These are phyloP conservation scores for Syndactyla subalaris DNA, from an alignment of 2,797 vertebrate genomes.

Conservation along the genomic window DNA sequence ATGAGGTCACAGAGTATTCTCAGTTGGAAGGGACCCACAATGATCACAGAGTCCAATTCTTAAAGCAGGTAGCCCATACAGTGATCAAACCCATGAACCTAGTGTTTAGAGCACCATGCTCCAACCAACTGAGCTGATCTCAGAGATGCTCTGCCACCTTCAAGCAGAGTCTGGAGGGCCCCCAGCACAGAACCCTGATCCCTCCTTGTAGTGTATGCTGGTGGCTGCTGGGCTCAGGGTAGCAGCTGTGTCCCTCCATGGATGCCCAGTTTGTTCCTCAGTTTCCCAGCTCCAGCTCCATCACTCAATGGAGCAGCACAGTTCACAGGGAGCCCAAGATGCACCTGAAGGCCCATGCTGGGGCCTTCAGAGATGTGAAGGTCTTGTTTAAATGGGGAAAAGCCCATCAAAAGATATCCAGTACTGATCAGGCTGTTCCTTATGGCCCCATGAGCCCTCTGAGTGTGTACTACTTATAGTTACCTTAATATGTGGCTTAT, in stretches of 20 bases:
- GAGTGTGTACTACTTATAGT: neutral
- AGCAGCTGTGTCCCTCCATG: rapidly evolving
- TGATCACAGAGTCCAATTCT: neutral
- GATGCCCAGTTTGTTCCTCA: rapidly evolving
- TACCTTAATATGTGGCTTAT: neutral
- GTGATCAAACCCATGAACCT: neutral
- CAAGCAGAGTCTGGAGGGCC: neutral
- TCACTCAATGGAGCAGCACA: rapidly evolving
- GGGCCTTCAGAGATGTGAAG: neutral
- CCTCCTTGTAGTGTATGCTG: rapidly evolving
- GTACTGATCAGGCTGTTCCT: neutral
- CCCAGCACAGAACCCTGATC: neutral
- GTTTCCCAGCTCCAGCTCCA: rapidly evolving
- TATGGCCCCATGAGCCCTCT: rapidly evolving
- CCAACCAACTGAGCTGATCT: neutral
- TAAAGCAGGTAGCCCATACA: neutral
- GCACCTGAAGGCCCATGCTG: neutral
- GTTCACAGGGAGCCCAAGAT: rapidly evolving
- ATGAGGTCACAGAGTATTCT: neutral
- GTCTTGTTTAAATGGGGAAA: neutral
- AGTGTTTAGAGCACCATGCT: neutral
- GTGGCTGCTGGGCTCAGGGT: rapidly evolving
- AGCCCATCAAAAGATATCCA: rapidly evolving
- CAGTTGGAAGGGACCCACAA: neutral
- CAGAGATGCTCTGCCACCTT: neutral